A percentile compares a stretch with the other conserved stretches of the same genome.
phyloP scores from a whole-genome alignment of 2,113 vertebrate genomes.

The Pterocles burchelli region DNA sequence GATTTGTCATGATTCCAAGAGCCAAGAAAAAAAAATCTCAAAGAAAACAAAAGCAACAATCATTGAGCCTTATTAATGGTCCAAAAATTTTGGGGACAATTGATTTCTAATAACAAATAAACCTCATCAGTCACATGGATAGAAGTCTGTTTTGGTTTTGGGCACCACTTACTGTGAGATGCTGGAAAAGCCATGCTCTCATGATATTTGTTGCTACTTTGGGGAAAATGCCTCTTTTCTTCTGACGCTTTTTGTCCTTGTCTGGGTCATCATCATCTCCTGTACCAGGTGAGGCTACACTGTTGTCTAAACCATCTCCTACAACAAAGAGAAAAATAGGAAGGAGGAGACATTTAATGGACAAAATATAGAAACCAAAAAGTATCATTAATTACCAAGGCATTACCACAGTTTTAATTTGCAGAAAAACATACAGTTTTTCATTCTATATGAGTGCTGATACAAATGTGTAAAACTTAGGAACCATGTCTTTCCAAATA shows the following conservation, averaged over 20 bases:
- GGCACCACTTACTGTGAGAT: slow-evolving; percentile 93
- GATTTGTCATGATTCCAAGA: slow-evolving; percentile 55
- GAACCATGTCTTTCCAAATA: slow-evolving; percentile 80
- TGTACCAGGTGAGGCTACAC: slow-evolving; percentile 97
- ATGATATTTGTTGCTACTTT: slow-evolving; percentile 99
- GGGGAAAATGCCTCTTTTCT: slow-evolving; percentile 99
- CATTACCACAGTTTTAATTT: slow-evolving; percentile 69
- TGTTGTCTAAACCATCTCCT: slow-evolving; percentile 99
- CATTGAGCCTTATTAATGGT: neutral
- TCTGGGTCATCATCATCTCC: slow-evolving; percentile 98
- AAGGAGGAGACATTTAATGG: slow-evolving; percentile 66
- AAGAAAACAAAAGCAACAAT: neutral
- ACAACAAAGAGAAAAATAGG: slow-evolving; percentile 68
- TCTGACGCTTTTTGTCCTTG: slow-evolving; percentile 99
- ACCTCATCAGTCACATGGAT: slow-evolving; percentile 8
- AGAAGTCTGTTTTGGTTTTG: slow-evolving; percentile 44
- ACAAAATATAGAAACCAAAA: slow-evolving; percentile 70
- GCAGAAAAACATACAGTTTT: slow-evolving; percentile 51
- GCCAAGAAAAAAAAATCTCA: neutral
- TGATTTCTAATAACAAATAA: slow-evolving; percentile 27
- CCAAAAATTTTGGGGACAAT: slow-evolving; percentile 20
- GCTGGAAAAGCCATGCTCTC: slow-evolving; percentile 99
- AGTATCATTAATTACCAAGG: slow-evolving; percentile 53
- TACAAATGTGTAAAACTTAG: slow-evolving; percentile 79
- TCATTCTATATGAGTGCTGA: slow-evolving; percentile 72